phyloP scores from a whole-genome alignment of 2,113 vertebrate genomes.

The Speoplatyrhinus poulsoni region DNA sequence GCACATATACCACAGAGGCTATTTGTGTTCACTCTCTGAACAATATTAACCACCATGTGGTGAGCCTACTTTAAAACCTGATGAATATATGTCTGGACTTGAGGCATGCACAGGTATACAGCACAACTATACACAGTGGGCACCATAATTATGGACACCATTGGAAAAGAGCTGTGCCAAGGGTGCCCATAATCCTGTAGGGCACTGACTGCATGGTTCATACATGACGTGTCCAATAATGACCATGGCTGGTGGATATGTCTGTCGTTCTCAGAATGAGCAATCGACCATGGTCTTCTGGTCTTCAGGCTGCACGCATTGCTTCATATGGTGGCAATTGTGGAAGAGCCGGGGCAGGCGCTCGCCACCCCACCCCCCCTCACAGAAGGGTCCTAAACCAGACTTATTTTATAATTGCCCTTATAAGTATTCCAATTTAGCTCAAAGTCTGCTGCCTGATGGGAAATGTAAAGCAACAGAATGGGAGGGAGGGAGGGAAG shows the following conservation, averaged over 20 bases:
- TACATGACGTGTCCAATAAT: slow-evolving; percentile 1
- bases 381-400: background rate
- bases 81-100: slow-evolving; percentile 30
- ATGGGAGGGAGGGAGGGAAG: slow-evolving; percentile 5
- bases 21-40: slow-evolving; percentile 25
- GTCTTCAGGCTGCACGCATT: too few relatives aligned
- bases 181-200: too few relatives aligned
- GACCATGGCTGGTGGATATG: background rate
- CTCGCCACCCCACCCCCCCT: too few relatives aligned
- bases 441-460: slow-evolving; percentile 1
- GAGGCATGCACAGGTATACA: background rate
- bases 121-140: slow-evolving; percentile 7
- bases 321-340: too few relatives aligned
- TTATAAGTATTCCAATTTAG: too few relatives aligned
- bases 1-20: background rate
- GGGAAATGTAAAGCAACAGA: slow-evolving; percentile 19
- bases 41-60: slow-evolving; percentile 18
- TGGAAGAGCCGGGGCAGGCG: too few relatives aligned
- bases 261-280: slow-evolving; percentile 18
- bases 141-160: too few relatives aligned
- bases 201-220: background rate
- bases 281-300: slow-evolving; percentile 2
- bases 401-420: too few relatives aligned
- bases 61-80: slow-evolving; percentile 17
- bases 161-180: too few relatives aligned